Evolutionary conservation across 1,140 invertebrate species (phyloP).

Genomic region (Drosophila leontia): DNA sequence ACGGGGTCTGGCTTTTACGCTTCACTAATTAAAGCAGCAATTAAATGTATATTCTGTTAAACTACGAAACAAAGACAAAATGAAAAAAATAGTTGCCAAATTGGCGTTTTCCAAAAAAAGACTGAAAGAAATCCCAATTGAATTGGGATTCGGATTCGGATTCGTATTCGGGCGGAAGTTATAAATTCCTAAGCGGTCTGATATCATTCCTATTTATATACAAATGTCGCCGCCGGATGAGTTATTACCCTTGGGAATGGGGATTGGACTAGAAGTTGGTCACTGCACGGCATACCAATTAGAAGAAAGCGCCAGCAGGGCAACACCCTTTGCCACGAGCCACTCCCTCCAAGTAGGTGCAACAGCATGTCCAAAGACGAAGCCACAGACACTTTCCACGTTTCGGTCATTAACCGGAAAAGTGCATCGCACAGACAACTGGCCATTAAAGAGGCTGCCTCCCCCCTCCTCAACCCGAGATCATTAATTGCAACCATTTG

Average conservation of each 20-base stretch:
- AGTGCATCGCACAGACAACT: constrained; percentile 52
- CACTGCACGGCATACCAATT: constrained; percentile 70
- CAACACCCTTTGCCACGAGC: constrained; percentile 57
- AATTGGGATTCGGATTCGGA: constrained; percentile 8
- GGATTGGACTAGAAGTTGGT: constrained; percentile 40
- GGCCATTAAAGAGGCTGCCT: constrained; percentile 46
- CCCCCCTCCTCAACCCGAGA: constrained; percentile 10
- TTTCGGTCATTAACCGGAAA: constrained; percentile 79
- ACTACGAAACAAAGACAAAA: constrained; percentile 36
- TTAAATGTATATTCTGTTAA: constrained; percentile 71
- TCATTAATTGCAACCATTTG: constrained; percentile 75
- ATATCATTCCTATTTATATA: constrained; percentile 74
- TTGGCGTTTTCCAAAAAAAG: constrained; percentile 49
- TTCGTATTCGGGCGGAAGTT: constrained; percentile 63
- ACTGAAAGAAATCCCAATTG: constrained; percentile 35
- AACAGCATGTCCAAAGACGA: constrained; percentile 48
- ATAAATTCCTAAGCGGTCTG: constrained; percentile 66
- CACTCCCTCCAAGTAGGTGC: constrained; percentile 33
- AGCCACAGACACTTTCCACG: constrained; percentile 24
- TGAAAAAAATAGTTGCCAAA: constrained; percentile 62
- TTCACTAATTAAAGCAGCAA: constrained; percentile 74
- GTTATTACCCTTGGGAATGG: constrained; percentile 51
- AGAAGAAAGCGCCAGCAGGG: constrained; percentile 69
- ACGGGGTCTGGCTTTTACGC: constrained; percentile 52
- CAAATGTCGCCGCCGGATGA: constrained; percentile 45